phyloP scores from a whole-genome alignment of 2,113 vertebrate genomes.

The Pachycephala philippinensis region DNA sequence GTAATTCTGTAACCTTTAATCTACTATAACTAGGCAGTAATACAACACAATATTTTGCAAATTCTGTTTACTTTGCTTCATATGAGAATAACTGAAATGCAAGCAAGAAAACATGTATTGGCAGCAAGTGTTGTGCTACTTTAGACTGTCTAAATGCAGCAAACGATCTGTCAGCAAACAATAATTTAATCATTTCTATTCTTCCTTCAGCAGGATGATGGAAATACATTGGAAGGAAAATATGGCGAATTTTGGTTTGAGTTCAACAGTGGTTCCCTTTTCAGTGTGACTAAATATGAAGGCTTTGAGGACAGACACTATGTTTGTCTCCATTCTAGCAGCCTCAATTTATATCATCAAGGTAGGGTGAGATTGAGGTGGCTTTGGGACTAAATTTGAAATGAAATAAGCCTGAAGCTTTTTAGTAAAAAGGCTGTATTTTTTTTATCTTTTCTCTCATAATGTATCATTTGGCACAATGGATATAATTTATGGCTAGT shows the following conservation, averaged over 20 bases:
- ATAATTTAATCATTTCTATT: neutral
- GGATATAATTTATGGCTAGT: neutral
- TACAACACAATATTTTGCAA: neutral
- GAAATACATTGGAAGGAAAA: conserved; percentile 78
- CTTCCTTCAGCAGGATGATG: conserved; percentile 78
- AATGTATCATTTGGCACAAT: neutral
- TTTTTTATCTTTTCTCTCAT: neutral
- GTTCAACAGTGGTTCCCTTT: conserved; percentile 84
- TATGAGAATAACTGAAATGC: neutral
- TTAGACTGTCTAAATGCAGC: neutral
- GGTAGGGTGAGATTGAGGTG: conserved; percentile 66
- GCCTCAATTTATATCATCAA: conserved; percentile 90
- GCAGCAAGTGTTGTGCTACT: neutral
- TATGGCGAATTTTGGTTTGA: conserved; percentile 96
- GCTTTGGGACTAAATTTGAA: neutral
- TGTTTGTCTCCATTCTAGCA: conserved; percentile 88
- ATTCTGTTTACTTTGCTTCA: neutral
- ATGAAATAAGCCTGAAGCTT: neutral
- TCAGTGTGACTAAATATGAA: conserved; percentile 90
- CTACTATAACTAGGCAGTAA: neutral
- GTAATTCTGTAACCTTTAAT: neutral
- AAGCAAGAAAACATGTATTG: neutral
- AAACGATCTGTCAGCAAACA: neutral
- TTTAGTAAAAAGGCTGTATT: neutral
- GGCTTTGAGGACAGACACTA: conserved; percentile 94